Evolutionary conservation across 1,140 invertebrate genomes (phyloP).

Genomic region (Drosophila seguyi): DNA sequence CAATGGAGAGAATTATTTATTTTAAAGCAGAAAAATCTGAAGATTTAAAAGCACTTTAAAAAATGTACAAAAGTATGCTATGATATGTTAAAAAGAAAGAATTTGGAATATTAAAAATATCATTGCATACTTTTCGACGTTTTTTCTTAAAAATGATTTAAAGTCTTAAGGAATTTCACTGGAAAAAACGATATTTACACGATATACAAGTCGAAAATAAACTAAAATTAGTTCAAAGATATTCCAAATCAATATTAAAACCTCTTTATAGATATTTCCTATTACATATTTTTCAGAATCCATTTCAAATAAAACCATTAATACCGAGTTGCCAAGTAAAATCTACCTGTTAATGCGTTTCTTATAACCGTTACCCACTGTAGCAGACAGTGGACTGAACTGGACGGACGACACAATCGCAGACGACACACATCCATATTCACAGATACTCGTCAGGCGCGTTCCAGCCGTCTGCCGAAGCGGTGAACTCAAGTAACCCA

Average conservation of each 20-base stretch:
- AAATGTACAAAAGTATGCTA: background rate
- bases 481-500: constrained; percentile 57
- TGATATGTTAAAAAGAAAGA: background rate
- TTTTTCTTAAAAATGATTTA: background rate
- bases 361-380: constrained; percentile 21
- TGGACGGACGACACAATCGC: constrained; percentile 19
- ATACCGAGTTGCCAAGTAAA: background rate
- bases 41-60: background rate
- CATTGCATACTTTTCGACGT: background rate
- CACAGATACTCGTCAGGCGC: constrained; percentile 21
- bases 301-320: background rate
- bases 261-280: background rate
- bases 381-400: constrained; percentile 6
- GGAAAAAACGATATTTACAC: background rate
- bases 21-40: too few relatives aligned
- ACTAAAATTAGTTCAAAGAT: too few relatives aligned
- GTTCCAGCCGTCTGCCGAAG: constrained; percentile 29
- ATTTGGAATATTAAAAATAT: background rate
- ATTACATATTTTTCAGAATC: background rate
- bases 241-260: background rate
- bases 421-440: constrained; percentile 30
- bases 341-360: background rate
- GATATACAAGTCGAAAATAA: too few relatives aligned
- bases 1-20: background rate
- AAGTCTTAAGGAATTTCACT: background rate